Evolutionary conservation across 2,113 vertebrate genomes (phyloP), one percentile per base, ranked within the genome.

Genomic region (Picathartes gymnocephalus): DNA sequence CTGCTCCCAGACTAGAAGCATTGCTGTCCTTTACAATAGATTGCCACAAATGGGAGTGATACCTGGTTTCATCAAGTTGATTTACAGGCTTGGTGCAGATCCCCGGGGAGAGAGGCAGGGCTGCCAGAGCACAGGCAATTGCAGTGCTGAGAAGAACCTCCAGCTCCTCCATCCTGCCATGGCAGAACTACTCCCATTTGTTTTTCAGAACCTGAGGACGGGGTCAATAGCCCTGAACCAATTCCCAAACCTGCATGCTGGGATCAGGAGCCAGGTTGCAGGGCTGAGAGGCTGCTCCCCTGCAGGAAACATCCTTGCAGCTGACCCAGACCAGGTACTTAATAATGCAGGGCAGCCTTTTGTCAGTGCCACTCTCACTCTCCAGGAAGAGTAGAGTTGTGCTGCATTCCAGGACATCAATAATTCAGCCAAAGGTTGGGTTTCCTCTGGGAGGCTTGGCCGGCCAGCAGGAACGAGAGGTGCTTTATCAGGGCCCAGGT

Each of bases 331-430:
- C 62, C 21, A 1, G 42, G 40, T 60, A 74, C 89, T 97, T 24
- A 97, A 97, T 97, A 97, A 97, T 97, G 94, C 93, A 97, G 90
- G 56, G 80, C 51, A 85, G 84, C 80, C 88, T 96, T 94, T 93
- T 91, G 84, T 76, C 35, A 24, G 81, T 72, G 88, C 89, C 90
- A 81, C 58, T 82, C 91, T 90, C 22, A 2, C 90, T 92, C 89
- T 90, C 88, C 86, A 91, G 89, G 84, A 94, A 95, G 93, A 90
- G 45, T 50, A 84, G 69, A 85, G 62, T 6, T 4, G 1, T 91
- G 85, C 95, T 86, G 94, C 95, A 81, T 93, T 95, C 96, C 93
- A 96, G 45, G 39, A 44, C 87, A 95, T 97, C 84, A 97, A 97
- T 97, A 97, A 97, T 97, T 96, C 92, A 97, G 93, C 88, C 90